Conservation (phyloP, 2,888 invertebrate genomes). For the Andrena praecox region DNA sequence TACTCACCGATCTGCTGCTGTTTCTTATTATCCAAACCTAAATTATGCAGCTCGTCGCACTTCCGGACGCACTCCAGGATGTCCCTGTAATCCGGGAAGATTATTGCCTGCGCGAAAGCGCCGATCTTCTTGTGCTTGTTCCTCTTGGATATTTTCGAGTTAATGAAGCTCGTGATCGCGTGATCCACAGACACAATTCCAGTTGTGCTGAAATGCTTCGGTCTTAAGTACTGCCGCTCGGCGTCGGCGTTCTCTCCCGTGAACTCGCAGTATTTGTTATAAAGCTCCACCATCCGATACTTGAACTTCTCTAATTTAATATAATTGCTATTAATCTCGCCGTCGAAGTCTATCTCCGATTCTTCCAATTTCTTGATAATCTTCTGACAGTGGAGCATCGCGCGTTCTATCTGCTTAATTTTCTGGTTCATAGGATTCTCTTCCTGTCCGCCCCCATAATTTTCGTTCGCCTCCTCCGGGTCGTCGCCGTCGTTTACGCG, state of each 20-base stretch:
- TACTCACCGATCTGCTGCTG: conserved; percentile 74
- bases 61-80: conserved; percentile 76
- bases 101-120: conserved; percentile 67
- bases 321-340: conserved; percentile 91
- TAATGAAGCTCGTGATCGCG: conserved; percentile 80
- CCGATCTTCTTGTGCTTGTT: conserved; percentile 64
- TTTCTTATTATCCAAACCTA: conserved; percentile 66
- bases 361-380: conserved; percentile 90
- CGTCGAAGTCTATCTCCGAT: conserved; percentile 90
- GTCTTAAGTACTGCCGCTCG: conserved; percentile 74
- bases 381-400: conserved; percentile 88
- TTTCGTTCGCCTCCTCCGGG: background rate
- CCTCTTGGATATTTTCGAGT: conserved; percentile 73
- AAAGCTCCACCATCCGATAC: conserved; percentile 74
- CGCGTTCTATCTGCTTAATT: conserved; percentile 85
- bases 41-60: conserved; percentile 71
- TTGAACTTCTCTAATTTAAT: conserved; percentile 89
- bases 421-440: conserved; percentile 19
- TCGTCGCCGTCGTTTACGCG: conserved; percentile 4
- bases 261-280: conserved; percentile 71
- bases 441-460: background rate
- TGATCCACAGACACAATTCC: conserved; percentile 76
- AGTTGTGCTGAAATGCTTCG: conserved; percentile 75
- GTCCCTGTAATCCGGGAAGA: conserved; percentile 81
- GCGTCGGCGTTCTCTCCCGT: conserved; percentile 75